Base-by-base conservation (phyloP, 2,113 vertebrate species). In the Burhinus oedicnemus region DNA sequence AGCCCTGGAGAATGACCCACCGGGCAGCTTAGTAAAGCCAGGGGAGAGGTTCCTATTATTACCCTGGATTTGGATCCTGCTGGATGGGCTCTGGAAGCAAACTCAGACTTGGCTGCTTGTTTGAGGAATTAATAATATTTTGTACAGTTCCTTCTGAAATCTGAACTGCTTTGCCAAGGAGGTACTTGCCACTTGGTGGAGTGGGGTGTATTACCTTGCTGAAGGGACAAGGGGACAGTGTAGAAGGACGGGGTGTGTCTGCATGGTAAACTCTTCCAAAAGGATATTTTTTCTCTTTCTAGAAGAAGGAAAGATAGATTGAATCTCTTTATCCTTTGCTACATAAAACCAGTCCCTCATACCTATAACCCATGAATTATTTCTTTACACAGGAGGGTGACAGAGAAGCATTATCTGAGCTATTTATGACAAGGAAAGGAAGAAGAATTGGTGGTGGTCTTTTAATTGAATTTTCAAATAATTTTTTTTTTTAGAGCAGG, bases 351-450 rank as follows among this genome's bases (percentile, higher is more conserved):
- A 76, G 0, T 27, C n/a, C 72, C 19, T 94, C 30, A 30, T 70
- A 42, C 11, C 30, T 86, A 12, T 78, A 87, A 65, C 17, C 12
- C 11, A 22, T n/a, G 29, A 77, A 57, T 7, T 1, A 49, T 91
- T 93, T 89, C 16, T 79, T 90, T 42, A 55, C 34, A 49, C 4
- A 51, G 77, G 21, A 77, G 36, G 4, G 15, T 78, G 75, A 61
- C 16, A 76, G 65, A 61, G 32, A 91, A 91, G 21, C 60, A 18
- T 86, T 82, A 68, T 29, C 45, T 97, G 60, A 77, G 81, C 55
- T 57, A 44, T 49, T 72, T 76, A 69, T 42, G 36, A 60, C 82
- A 42, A 55, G n/a, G 15, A 74, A 92, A 81, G 65, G 29, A 88
- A 58, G 45, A 77, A 88, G 25, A 75, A 80, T 34, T 58, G 2